A percentile compares a stretch with the other conserved stretches of the same genome.
Conservation (phyloP, 2,797 vertebrate genomes). For the Cynodonichthys magdalenae region DNA sequence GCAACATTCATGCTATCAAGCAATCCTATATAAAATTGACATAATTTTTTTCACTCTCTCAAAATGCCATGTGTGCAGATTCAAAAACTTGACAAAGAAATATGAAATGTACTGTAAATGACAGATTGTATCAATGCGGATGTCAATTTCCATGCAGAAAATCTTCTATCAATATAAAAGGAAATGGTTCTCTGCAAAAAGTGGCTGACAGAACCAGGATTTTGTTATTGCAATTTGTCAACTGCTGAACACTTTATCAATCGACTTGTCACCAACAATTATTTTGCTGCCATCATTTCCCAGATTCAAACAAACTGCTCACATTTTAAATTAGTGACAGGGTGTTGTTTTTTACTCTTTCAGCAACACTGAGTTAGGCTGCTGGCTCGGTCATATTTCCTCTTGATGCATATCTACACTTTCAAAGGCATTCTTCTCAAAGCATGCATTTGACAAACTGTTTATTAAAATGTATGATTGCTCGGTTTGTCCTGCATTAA, state of each 20-base stretch:
- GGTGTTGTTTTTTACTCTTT: constrained; percentile 66
- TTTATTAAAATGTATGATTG: constrained; percentile 77
- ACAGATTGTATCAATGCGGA: constrained; percentile 67
- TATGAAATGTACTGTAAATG: constrained; percentile 60
- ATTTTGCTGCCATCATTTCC: constrained; percentile 70
- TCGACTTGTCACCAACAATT: constrained; percentile 79
- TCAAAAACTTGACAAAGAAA: constrained; percentile 62
- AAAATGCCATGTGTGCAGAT: constrained; percentile 62
- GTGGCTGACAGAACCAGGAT: constrained; percentile 76
- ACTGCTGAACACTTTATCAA: constrained; percentile 73
- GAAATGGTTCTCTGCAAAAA: constrained; percentile 63
- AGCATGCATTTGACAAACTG: constrained; percentile 73
- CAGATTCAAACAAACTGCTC: constrained; percentile 70
- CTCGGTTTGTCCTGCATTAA: constrained; percentile 59
- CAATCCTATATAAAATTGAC: constrained; percentile 25
- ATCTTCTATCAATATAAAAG: constrained; percentile 58
- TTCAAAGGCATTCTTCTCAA: constrained; percentile 74
- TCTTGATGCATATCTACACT: constrained; percentile 72
- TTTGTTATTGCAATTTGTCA: constrained; percentile 76
- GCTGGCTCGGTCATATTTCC: constrained; percentile 66
- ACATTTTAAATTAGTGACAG: constrained; percentile 76
- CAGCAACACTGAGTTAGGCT: constrained; percentile 58
- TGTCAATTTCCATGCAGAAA: constrained; percentile 61
- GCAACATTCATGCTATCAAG: constrained; percentile 42
- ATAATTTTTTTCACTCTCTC: constrained; percentile 21